Evolutionary conservation across 2,888 invertebrate genomes (phyloP).

Genomic region (Strigamia maritima): DNA sequence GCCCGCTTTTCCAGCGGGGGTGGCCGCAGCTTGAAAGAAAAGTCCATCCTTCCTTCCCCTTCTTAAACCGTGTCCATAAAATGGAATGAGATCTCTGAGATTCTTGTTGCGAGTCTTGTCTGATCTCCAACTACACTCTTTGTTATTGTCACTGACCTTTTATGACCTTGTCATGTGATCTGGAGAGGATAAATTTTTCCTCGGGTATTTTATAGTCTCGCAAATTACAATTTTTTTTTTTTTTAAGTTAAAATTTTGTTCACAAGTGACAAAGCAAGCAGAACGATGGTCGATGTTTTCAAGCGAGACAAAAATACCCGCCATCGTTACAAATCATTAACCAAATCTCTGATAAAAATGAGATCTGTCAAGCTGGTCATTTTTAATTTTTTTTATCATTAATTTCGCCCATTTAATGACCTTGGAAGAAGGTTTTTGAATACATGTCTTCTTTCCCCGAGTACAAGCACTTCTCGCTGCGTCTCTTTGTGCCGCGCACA

Average conservation of each 20-base stretch:
- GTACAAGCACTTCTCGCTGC: not conserved
- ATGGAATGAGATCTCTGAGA: constrained; percentile 19
- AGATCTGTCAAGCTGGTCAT: no score
- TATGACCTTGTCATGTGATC: constrained; percentile 25
- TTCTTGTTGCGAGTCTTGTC: constrained; percentile 23
- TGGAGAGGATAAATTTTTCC: not conserved
- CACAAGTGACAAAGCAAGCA: no score
- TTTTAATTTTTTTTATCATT: no score
- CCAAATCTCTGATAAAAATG: no score
- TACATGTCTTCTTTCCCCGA: not conserved
- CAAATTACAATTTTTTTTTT: not conserved
- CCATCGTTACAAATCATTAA: no score
- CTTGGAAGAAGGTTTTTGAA: not conserved
- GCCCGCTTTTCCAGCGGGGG: constrained; percentile 32
- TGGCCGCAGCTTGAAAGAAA: not conserved
- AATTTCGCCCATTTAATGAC: not conserved
- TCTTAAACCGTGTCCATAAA: not conserved
- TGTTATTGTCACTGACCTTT: constrained; percentile 27
- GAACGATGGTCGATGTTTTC: no score
- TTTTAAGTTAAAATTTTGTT: no score
- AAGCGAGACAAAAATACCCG: no score
- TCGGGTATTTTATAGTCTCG: not conserved
- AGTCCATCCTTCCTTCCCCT: not conserved
- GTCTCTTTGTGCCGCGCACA: not conserved
- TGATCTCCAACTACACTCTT: constrained; percentile 20